Conservation (phyloP, 1,140 invertebrate species). For the Mylabris phalerata region DNA sequence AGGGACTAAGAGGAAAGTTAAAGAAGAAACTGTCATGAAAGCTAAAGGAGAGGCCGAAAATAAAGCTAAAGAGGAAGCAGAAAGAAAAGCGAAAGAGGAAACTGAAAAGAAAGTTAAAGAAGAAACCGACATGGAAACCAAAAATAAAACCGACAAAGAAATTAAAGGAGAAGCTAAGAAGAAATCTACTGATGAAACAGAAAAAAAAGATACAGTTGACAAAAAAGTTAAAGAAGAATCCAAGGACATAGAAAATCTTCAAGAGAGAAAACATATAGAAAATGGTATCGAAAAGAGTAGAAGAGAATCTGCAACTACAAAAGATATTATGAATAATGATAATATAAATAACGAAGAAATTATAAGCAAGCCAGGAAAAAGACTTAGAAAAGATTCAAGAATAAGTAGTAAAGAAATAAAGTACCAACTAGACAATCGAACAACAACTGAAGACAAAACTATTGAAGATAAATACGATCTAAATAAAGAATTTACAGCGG, state of each 20-base stretch:
- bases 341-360: too few species aligned
- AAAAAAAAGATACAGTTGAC: slow-evolving; percentile 12
- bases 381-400: not conserved
- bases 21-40: slow-evolving; percentile 18
- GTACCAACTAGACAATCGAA: not conserved
- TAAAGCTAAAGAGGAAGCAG: slow-evolving; percentile 28
- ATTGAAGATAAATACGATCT: slow-evolving; percentile 10
- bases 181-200: slow-evolving; percentile 6
- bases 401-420: not conserved
- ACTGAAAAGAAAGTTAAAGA: slow-evolving; percentile 20
- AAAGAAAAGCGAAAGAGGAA: slow-evolving; percentile 15
- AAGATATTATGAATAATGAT: too few species aligned
- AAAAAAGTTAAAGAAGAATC: slow-evolving; percentile 18
- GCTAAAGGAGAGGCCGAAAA: slow-evolving; percentile 20
- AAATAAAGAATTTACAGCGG: slow-evolving; percentile 1
- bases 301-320: too few species aligned
- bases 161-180: slow-evolving; percentile 10
- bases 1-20: slow-evolving; percentile 21
- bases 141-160: slow-evolving; percentile 20
- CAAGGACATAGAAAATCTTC: slow-evolving; percentile 10
- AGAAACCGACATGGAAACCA: slow-evolving; percentile 22
- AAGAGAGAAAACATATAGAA: slow-evolving; percentile 17
- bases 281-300: too few species aligned
- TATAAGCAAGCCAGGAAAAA: too few species aligned
- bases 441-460: not conserved